Percentiles rank a stretch among this genome's conserved stretches.
These are phyloP conservation scores for Busseola fusca DNA, from an alignment of 2,888 invertebrate genomes.

Conservation along the genomic window DNA sequence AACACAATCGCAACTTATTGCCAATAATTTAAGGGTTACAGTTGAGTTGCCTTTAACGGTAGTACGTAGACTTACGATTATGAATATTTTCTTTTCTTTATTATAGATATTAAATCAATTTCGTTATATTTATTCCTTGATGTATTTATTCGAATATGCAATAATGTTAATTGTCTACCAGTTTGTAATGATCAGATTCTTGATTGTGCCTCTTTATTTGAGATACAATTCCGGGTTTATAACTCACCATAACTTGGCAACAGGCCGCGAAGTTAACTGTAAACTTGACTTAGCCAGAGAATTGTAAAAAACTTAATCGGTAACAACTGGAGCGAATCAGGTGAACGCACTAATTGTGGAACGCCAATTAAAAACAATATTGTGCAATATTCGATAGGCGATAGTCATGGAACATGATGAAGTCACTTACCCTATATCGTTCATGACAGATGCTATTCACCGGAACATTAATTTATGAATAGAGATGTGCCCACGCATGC, in stretches of 20 bases:
- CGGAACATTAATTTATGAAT: conserved; percentile 59
- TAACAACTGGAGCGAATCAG: conserved; percentile 88
- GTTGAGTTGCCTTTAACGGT: conserved; percentile 45
- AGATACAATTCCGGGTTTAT: conserved; percentile 68
- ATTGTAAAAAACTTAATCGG: conserved; percentile 85
- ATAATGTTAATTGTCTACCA: conserved; percentile 12
- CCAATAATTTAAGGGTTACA: conserved; percentile 45
- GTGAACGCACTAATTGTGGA: conserved; percentile 81
- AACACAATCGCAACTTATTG: conserved; percentile 47
- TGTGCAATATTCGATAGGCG: conserved; percentile 83
- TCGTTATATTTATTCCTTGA: too few species aligned
- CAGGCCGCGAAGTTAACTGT: conserved; percentile 79
- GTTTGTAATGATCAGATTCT: conserved; percentile 24
- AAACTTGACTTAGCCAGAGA: conserved; percentile 79
- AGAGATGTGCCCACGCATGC: conserved; percentile 57
- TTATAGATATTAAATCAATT: too few species aligned
- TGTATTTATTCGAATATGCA: conserved; percentile 27
- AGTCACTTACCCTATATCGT: conserved; percentile 61
- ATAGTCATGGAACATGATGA: conserved; percentile 70
- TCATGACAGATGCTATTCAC: conserved; percentile 61
- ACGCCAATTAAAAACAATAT: conserved; percentile 82
- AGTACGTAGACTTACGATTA: conserved; percentile 24
- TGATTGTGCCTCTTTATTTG: conserved; percentile 52
- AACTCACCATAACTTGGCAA: conserved; percentile 79
- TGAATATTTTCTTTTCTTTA: too few species aligned